These are phyloP conservation scores for Drosophila orosa DNA, from an alignment of 1,140 invertebrate species.

Conservation along the genomic window DNA sequence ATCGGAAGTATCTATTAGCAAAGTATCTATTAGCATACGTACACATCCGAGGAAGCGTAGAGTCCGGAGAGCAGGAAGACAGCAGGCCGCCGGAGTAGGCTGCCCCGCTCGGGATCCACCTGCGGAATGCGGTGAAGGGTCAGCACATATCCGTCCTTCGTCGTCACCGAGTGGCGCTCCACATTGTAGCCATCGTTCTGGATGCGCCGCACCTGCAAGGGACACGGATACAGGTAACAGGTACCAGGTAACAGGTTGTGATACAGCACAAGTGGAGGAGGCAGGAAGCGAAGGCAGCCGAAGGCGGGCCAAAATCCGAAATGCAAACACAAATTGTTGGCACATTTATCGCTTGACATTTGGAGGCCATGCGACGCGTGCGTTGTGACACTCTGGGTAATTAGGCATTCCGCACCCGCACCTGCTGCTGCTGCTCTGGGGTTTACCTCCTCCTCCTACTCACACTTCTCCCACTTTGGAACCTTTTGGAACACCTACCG, in stretches of 20 bases:
- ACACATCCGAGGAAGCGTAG: constrained; percentile 85
- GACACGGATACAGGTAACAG: constrained; percentile 1
- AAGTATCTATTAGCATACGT: constrained; percentile 25
- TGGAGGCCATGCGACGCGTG: constrained; percentile 78
- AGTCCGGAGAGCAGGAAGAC: constrained; percentile 89
- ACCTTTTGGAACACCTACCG: constrained; percentile 64
- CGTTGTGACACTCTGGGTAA: constrained; percentile 73
- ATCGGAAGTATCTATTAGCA: constrained; percentile 23
- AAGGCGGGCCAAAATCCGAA: constrained; percentile 21
- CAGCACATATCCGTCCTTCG: constrained; percentile 86
- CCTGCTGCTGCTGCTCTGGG: constrained; percentile 13
- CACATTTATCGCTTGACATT: constrained; percentile 76
- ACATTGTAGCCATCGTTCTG: constrained; percentile 86
- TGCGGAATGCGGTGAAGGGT: constrained; percentile 85
- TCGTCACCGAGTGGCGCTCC: constrained; percentile 85
- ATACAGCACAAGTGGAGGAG: constrained; percentile 12
- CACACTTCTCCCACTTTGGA: background rate
- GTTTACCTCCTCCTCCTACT: background rate
- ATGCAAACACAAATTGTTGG: constrained; percentile 49
- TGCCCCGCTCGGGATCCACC: constrained; percentile 76
- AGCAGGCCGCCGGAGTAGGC: constrained; percentile 87
- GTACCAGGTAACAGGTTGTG: constrained; percentile 2
- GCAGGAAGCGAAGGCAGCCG: constrained; percentile 13
- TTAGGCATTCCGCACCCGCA: constrained; percentile 65
- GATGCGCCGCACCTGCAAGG: constrained; percentile 77